Base-by-base conservation (phyloP, 2,797 vertebrate species). In the Botia kubotai region DNA sequence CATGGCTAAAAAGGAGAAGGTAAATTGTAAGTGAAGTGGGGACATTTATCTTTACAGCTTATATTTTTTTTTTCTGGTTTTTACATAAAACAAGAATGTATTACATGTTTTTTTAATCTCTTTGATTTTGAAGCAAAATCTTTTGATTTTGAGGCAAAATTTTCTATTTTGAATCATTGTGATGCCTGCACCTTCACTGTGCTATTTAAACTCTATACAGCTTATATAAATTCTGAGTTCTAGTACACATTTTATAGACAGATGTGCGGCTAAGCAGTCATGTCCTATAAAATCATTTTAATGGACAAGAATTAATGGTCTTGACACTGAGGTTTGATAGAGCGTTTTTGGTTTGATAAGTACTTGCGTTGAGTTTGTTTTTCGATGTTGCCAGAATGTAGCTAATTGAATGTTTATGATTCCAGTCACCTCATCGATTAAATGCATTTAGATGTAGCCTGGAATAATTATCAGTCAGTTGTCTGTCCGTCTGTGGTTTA, bases 361-460 rank as follows among this genome's bases (percentile, higher is more conserved):
- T 48, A 65, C 33, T 72, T 17, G 16, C 26, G 19, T 46, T 21
- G 43, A 68, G 66, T 78, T 55, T 75, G 70, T 68, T 75, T 39
- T 68, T 74, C 46, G 26, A 43, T 53, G 39, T 84, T 66, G 21
- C 43, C 43, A 79, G 48, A 76, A 73, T 81, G 72, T 23, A 79
- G 67, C 79, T 69, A 79, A 81, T 79, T 13, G 77, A 67, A 80
- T 83, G 55, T 76, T 68, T 84, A 69, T 69, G 55, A 79, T 81
- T 84, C 72, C 79, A 63, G 71, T 84, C 75, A 78, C 65, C 71
- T 70, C 50, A 17, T 62, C 14, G 79, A 55, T 66, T n/a, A 63
- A 53, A 65, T 60, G 29, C 77, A 63, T 50, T 81, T 72, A 70
- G 53, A 60, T 57, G 75, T 77, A 65, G 72, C 67, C 43, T 69